Conservation (phyloP, 2,888 invertebrate genomes). For the Chaetogeoica ovagalla region DNA sequence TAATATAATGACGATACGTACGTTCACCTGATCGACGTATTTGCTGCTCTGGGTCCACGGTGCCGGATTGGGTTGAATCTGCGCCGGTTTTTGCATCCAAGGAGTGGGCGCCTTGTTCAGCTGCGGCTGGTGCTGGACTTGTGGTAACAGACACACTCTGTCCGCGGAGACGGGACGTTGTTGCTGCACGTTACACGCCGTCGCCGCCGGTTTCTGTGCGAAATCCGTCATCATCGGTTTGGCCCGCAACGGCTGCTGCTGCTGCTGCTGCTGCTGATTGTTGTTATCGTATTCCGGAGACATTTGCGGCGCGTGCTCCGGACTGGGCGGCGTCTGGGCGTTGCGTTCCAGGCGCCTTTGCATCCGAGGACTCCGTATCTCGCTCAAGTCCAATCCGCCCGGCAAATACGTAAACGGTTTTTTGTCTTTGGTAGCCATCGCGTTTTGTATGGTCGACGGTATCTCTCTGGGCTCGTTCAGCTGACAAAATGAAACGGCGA, state of each 20-base stretch:
- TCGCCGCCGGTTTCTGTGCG: conserved; percentile 56
- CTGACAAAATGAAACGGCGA: conserved; percentile 7
- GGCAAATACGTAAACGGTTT: conserved; percentile 97
- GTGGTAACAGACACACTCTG: conserved; percentile 38
- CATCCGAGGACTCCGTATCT: conserved; percentile 88
- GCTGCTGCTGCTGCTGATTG: no score
- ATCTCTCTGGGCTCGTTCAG: conserved; percentile 65
- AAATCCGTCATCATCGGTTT: conserved; percentile 55
- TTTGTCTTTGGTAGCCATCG: conserved; percentile 94
- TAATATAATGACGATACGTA: no score
- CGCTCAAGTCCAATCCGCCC: conserved; percentile 86
- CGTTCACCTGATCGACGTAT: conserved; percentile 26
- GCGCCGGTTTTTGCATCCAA: conserved; percentile 57
- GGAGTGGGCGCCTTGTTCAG: conserved; percentile 57
- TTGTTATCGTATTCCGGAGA: conserved; percentile 59
- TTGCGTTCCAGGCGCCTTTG: conserved; percentile 75
- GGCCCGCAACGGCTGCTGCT: conserved; percentile 53
- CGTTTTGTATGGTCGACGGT: conserved; percentile 87
- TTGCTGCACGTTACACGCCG: conserved; percentile 14
- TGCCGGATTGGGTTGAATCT: conserved; percentile 57
- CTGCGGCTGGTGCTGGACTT: conserved; percentile 55
- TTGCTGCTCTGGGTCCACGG: conserved; percentile 50
- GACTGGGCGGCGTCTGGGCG: conserved; percentile 59
- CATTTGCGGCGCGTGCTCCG: conserved; percentile 61
- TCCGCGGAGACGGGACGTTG: conserved; percentile 23